Base-by-base conservation (phyloP, 2,888 invertebrate species). In the Stenoptilia bipunctidactyla region DNA sequence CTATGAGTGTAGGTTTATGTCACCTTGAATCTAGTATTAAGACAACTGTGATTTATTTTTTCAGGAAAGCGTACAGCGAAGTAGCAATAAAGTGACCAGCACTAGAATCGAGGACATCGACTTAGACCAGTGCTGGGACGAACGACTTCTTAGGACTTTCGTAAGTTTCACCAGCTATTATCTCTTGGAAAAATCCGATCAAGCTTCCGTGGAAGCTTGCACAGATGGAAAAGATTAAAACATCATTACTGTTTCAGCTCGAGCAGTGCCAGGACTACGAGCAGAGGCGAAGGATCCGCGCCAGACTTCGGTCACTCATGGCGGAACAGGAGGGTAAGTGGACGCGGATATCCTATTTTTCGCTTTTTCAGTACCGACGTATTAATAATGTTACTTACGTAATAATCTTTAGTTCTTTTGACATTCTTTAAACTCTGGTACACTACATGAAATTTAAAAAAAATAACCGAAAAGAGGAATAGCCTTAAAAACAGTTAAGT, bases 241-340 rank as follows among this genome's bases (percentile, higher is more conserved):
- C n/a, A n/a, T n/a, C n/a, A n/a, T n/a, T n/a, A n/a, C n/a, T n/a
- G n/a, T 20, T 20, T 37, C 72, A 94, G 94, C 87, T 95, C 85
- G 92, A 93, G 74, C 89, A 90, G 77, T 90, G 92, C 71, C 90
- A 89, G 53, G 92, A 92, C 71, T 94, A 93, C 92, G 94, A 94
- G 74, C 92, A 92, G 74, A 88, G 94, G 61, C 90, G 93, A 61
- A 88, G 88, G 56, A 89, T 95, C 66, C 87, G 94, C 70, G 89
- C 90, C 58, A 88, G 93, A 75, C 86, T 95, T 61, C 89, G 92
- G 58, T 88, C 90, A 72, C 88, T 95, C 66, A 91, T 94, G 90
- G 93, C 93, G 59, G 92, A 92, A 85, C 90, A 92, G 74, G 92
- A 92, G 90, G 93, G 94, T 94, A 85, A 53, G 51, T 15, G 14